These are phyloP conservation scores for Dinocampus coccinellae DNA, from an alignment of 2,888 invertebrate genomes.

Conservation along the genomic window DNA sequence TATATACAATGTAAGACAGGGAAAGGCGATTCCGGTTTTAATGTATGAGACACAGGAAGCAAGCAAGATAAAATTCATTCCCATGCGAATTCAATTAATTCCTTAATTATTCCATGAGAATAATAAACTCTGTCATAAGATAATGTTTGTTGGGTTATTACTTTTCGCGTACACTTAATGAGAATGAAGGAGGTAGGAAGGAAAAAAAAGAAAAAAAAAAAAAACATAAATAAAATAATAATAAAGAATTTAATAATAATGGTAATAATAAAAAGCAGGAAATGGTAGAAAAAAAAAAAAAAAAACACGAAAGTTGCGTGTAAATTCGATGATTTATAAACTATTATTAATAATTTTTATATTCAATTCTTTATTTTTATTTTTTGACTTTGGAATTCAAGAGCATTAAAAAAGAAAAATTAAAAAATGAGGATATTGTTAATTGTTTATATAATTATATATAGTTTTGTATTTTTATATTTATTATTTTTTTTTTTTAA, in stretches of 20 bases:
- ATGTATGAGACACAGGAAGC: constrained; percentile 36
- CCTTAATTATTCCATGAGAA: constrained; percentile 35
- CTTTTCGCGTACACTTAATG: constrained; percentile 18
- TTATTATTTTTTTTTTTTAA: not conserved
- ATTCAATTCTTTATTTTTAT: no score
- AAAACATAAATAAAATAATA: not conserved
- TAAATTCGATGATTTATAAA: constrained; percentile 26
- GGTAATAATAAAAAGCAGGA: not conserved
- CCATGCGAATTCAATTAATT: constrained; percentile 38
- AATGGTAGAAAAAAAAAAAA: not conserved
- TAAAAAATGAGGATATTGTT: no score
- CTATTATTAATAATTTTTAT: constrained; percentile 2
- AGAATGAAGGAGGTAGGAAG: constrained; percentile 16
- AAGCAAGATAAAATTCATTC: constrained; percentile 33
- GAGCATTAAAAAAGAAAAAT: no score
- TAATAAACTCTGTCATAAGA: constrained; percentile 36
- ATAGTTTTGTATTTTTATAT: not conserved
- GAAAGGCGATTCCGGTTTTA: constrained; percentile 30
- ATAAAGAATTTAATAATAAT: not conserved
- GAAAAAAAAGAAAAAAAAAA: not conserved
- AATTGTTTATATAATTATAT: no score
- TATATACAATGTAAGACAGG: not conserved
- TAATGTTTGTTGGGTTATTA: constrained; percentile 19
- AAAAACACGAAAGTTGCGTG: constrained; percentile 31
- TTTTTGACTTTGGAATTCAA: no score